Base-by-base conservation (phyloP, 2,888 invertebrate genomes). In the Drosophila quinaria region DNA sequence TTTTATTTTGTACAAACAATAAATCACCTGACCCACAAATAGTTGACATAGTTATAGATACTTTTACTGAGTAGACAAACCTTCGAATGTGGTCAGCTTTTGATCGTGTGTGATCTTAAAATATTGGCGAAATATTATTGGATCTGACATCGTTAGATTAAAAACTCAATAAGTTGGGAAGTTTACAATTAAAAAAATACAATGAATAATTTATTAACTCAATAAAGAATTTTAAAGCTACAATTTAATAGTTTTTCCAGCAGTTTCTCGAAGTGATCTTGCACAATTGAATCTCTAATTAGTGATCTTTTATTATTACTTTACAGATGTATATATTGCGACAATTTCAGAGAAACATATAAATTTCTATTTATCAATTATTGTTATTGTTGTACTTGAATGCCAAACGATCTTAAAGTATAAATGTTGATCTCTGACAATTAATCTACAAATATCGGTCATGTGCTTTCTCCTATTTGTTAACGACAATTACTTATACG, bases 21-120 rank as follows among this genome's bases (percentile, higher is more conserved):
- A 50, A 19, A 59, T 71, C 70, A 62, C 49, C 59, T 70, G 71
- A 71, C 70, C 52, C 6, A n/a, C 10, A 37, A 42, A 49, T 67
- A 59, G 52, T 47, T 25, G 60, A 33, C 44, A 54, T 39, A 50
- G 49, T 47, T 42, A 17, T 29, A 44, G 44, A 56, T 59, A 50
- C 29, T 22, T 46, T 39, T 13, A 19, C 50, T 55, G 73, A 71
- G 55, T 51, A 49, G 15, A 58, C 35, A 33, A 3, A 19, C 11
- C 37, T 41, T 46, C 15, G 15, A 41, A 8, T n/a, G 13, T 19
- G 50, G 1, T 5, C 42, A 22, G 25, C 37, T 29, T 22, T 9
- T 11, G 6, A 9, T 33, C 17, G 1, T 25, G 56, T 52, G 41
- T 75, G 72, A 75, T 54, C 56, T 42, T 10, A 1, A 55, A 44